Percentiles rank a stretch among this genome's conserved stretches.
Conservation (phyloP, 2,113 vertebrate genomes). For the Calypte anna region DNA sequence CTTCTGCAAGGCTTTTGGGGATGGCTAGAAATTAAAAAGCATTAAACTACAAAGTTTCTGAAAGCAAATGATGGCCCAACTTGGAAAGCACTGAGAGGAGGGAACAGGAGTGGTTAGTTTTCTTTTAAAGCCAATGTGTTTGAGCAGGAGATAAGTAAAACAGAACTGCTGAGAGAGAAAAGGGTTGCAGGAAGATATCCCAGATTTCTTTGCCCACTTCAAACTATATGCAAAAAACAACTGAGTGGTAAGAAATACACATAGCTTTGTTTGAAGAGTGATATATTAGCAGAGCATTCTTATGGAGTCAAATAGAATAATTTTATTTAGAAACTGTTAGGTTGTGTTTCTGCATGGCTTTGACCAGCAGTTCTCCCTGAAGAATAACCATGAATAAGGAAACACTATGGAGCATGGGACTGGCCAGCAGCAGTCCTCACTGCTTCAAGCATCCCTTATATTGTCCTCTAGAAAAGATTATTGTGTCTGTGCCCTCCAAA, state of each 20-base stretch:
- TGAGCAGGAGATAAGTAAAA: neutral
- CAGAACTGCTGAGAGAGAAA: neutral
- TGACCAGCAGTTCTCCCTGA: neutral
- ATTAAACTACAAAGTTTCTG: neutral
- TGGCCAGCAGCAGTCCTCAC: neutral
- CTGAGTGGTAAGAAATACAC: neutral
- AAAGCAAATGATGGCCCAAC: neutral
- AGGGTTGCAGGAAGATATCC: neutral
- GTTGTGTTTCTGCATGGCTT: neutral
- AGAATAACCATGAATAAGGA: neutral
- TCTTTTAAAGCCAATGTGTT: neutral
- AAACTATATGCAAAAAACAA: neutral
- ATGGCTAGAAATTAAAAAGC: neutral
- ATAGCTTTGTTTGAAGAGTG: neutral
- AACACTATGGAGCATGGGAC: neutral
- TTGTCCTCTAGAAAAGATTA: neutral
- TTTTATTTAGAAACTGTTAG: neutral
- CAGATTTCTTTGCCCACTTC: neutral
- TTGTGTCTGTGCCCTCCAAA: neutral
- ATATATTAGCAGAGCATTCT: neutral
- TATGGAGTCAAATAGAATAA: neutral
- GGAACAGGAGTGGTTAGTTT: neutral
- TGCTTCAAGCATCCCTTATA: neutral
- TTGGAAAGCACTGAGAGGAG: neutral
- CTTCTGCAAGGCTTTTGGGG: neutral